Conservation (phyloP, 2,113 vertebrate species). For the Poecilia latipinna region DNA sequence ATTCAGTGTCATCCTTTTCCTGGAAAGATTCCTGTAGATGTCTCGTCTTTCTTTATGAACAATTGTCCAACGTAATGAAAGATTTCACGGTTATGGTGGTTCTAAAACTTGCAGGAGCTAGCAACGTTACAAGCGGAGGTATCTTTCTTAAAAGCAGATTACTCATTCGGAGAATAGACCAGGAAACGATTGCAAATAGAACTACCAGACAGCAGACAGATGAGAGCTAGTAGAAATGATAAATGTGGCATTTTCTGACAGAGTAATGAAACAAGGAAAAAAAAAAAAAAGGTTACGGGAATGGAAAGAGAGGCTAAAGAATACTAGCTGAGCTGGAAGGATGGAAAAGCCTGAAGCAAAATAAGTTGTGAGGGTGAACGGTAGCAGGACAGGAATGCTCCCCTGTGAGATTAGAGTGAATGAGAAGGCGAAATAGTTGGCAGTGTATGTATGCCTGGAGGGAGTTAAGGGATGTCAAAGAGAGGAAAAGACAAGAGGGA, state of each 20-base stretch:
- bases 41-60: conserved; percentile 6
- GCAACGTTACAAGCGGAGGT: conserved; percentile 7
- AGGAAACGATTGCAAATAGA: neutral
- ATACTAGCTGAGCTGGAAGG: conserved; percentile 14
- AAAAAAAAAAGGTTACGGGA: conserved; percentile 6
- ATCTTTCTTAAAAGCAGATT: conserved; percentile 19
- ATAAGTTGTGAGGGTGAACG: conserved; percentile 39
- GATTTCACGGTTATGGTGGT: conserved; percentile 12
- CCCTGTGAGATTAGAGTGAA: conserved; percentile 62
- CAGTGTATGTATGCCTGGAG: conserved; percentile 54
- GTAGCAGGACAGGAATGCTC: conserved; percentile 60
- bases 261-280: conserved; percentile 9
- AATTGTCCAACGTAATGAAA: conserved; percentile 19
- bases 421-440: conserved; percentile 42
- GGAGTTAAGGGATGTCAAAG: conserved; percentile 50
- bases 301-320: conserved; percentile 11
- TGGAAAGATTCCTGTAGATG: neutral
- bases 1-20: conserved; percentile 6
- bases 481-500: conserved; percentile 37
- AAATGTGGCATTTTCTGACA: conserved; percentile 1
- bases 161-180: neutral
- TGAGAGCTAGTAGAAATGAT: neutral
- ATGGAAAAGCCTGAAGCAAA: conserved; percentile 46
- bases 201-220: conserved; percentile 1
- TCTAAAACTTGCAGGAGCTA: conserved; percentile 18